phyloP scores from a whole-genome alignment of 2,888 invertebrate genomes.

The Euzophera pinguis region DNA sequence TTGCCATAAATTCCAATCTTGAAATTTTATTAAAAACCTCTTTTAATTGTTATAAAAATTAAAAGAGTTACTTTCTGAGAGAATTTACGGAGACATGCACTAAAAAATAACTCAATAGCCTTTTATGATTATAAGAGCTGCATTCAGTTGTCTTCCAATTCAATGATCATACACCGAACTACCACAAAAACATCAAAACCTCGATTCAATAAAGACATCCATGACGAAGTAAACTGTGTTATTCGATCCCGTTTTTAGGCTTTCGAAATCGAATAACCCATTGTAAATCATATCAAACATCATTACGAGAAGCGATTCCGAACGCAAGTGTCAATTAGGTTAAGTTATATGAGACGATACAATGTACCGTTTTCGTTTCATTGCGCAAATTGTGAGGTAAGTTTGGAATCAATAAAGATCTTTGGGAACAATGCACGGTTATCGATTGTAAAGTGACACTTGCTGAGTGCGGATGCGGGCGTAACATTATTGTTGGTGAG shows the following conservation, averaged over 20 bases:
- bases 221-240: constrained; percentile 13
- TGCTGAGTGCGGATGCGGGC: constrained; percentile 11
- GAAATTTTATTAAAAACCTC: no score
- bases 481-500: constrained; percentile 1
- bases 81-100: no score
- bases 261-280: constrained; percentile 24
- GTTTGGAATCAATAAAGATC: constrained; percentile 21
- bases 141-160: not conserved
- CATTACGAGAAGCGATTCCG: constrained; percentile 17
- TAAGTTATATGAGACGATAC: constrained; percentile 22
- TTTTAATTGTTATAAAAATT: no score
- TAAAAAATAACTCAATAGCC: not conserved
- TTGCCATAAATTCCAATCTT: no score
- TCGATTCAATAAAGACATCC: constrained; percentile 6
- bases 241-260: constrained; percentile 18
- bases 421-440: constrained; percentile 18
- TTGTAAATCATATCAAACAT: constrained; percentile 26
- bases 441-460: constrained; percentile 13
- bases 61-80: no score
- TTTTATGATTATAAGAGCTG: constrained; percentile 1
- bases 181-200: not conserved
- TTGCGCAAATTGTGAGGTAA: constrained; percentile 20
- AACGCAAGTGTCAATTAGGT: constrained; percentile 24
- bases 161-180: not conserved
- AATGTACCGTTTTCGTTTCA: constrained; percentile 17